Percentiles rank a stretch among this genome's conserved stretches.
Conservation (phyloP, 2,113 vertebrate species). For the Zeus faber region DNA sequence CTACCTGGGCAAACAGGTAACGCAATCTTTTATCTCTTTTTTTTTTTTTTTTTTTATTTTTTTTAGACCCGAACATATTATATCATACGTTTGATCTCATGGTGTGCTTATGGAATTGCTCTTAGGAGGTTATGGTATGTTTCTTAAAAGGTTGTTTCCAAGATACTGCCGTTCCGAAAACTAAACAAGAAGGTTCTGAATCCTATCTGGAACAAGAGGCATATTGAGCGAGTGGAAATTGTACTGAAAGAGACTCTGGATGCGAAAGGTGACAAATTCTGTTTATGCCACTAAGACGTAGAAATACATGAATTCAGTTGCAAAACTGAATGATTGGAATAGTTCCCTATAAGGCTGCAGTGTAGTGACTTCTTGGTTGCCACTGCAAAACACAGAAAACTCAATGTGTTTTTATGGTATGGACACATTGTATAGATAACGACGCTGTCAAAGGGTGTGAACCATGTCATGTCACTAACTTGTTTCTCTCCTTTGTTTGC, state of each 20-base stretch:
- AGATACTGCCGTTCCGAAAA: conserved; percentile 89
- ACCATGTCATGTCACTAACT: too few species aligned
- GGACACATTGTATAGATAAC: neutral
- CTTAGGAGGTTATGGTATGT: conserved; percentile 7
- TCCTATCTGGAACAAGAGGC: conserved; percentile 87
- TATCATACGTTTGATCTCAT: too few species aligned
- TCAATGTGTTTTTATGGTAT: neutral
- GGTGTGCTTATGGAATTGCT: too few species aligned
- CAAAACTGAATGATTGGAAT: neutral
- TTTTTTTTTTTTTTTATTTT: too few species aligned
- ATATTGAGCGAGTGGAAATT: conserved; percentile 90
- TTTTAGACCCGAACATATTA: too few species aligned
- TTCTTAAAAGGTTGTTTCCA: conserved; percentile 83
- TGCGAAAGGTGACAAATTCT: conserved; percentile 79
- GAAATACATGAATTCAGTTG: neutral
- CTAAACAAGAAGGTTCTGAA: conserved; percentile 83
- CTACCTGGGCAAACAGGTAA: conserved; percentile 95
- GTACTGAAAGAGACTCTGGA: conserved; percentile 93
- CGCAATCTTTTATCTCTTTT: neutral
- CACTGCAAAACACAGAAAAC: neutral
- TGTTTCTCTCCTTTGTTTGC: conserved; percentile 4
- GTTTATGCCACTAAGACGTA: neutral
- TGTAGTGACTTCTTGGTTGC: neutral
- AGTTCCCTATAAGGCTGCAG: too few species aligned
- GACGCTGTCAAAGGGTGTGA: too few species aligned